phyloP scores from a whole-genome alignment of 2,888 invertebrate species.

The Synanthedon tipuliformis region DNA sequence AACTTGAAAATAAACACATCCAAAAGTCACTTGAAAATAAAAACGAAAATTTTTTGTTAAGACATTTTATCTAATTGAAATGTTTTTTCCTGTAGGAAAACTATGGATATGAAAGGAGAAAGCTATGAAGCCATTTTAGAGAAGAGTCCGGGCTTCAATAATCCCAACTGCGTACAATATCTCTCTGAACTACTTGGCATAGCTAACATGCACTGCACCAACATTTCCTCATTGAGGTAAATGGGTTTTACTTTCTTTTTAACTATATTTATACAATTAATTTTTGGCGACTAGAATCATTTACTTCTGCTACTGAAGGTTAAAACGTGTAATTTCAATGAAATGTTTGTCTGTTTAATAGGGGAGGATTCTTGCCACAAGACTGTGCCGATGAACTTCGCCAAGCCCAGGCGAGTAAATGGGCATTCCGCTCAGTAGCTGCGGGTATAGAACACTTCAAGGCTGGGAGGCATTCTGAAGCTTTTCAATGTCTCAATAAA shows the following conservation, averaged over 20 bases:
- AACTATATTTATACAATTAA: slow-evolving; percentile 4
- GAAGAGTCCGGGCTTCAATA: slow-evolving; percentile 87
- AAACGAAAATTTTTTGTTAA: slow-evolving; percentile 25
- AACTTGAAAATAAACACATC: slow-evolving; percentile 28
- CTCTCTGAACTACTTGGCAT: slow-evolving; percentile 82
- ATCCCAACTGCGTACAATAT: slow-evolving; percentile 88
- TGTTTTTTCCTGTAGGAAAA: slow-evolving; percentile 71
- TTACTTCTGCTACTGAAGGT: background rate
- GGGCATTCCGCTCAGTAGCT: slow-evolving; percentile 94
- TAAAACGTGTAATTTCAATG: background rate
- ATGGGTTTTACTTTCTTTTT: background rate
- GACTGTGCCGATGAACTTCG: slow-evolving; percentile 88
- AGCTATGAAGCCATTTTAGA: slow-evolving; percentile 84
- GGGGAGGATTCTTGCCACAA: slow-evolving; percentile 80
- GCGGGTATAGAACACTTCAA: slow-evolving; percentile 96
- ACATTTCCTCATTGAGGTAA: slow-evolving; percentile 79
- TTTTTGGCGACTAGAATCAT: slow-evolving; percentile 2
- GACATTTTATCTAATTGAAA: slow-evolving; percentile 16
- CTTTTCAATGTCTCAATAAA: slow-evolving; percentile 93
- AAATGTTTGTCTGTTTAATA: slow-evolving; percentile 28
- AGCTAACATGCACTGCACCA: slow-evolving; percentile 75
- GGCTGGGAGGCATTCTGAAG: slow-evolving; percentile 91
- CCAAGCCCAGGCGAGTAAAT: slow-evolving; percentile 91
- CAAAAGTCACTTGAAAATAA: slow-evolving; percentile 20
- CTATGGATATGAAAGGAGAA: slow-evolving; percentile 82